Percentiles rank a stretch among this genome's conserved stretches.
Evolutionary conservation across 2,113 vertebrate genomes (phyloP).

Genomic region (Bubo scandiacus): DNA sequence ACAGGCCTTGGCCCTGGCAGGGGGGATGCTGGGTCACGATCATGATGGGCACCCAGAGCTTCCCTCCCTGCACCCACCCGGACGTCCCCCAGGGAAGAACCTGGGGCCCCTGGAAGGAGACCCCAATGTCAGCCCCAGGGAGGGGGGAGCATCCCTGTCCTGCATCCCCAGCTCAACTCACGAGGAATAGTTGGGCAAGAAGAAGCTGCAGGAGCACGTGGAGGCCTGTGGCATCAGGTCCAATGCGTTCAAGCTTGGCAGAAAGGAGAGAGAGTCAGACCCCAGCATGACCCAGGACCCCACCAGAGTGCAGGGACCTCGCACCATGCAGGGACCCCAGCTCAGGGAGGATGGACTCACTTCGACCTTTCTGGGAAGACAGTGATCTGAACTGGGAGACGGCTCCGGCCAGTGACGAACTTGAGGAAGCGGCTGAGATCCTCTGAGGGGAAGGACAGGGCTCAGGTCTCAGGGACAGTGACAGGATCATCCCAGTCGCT

Average conservation of each 20-base stretch:
- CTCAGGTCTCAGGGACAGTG: background rate
- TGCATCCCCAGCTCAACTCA: slow-evolving; percentile 41
- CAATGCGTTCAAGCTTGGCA: slow-evolving; percentile 76
- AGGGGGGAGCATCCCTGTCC: background rate
- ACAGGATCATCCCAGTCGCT: fast-evolving
- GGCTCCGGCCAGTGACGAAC: slow-evolving; percentile 94
- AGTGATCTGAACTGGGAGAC: slow-evolving; percentile 90
- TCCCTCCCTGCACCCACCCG: background rate
- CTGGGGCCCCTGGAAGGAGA: background rate
- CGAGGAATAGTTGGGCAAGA: slow-evolving; percentile 91
- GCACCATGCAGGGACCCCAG: background rate
- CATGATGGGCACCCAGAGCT: fast-evolving
- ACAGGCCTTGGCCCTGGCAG: slow-evolving; percentile 85
- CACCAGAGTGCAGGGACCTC: background rate
- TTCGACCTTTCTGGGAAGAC: slow-evolving; percentile 86
- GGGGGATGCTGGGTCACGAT: background rate
- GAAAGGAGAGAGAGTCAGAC: background rate
- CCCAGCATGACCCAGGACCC: fast-evolving
- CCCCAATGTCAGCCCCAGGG: background rate
- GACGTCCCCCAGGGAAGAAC: background rate
- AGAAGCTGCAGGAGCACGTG: slow-evolving; percentile 90
- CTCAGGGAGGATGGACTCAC: slow-evolving; percentile 59
- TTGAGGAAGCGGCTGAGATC: slow-evolving; percentile 94
- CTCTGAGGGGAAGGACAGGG: slow-evolving; percentile 76
- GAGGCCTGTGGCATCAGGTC: slow-evolving; percentile 93